Evolutionary conservation across 2,888 invertebrate species (phyloP).

Genomic region (Ormia ochracea): DNA sequence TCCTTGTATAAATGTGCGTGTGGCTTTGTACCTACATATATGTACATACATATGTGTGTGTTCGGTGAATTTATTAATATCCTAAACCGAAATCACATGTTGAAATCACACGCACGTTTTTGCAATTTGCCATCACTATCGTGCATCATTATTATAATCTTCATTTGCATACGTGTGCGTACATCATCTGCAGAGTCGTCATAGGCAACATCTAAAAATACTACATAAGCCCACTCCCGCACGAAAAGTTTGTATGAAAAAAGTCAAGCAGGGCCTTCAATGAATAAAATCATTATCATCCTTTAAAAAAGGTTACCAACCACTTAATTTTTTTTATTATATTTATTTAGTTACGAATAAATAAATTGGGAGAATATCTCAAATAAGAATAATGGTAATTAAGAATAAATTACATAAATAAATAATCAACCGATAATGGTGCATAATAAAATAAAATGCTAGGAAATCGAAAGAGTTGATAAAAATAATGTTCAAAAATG

Average conservation of each 20-base stretch:
- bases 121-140: background rate
- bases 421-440: too few relatives aligned
- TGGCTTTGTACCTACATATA: background rate
- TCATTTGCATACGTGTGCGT: background rate
- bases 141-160: background rate
- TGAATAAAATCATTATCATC: too few relatives aligned
- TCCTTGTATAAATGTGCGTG: background rate
- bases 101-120: conserved; percentile 51
- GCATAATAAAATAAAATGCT: too few relatives aligned
- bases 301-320: too few relatives aligned
- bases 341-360: too few relatives aligned
- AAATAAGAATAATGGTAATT: too few relatives aligned
- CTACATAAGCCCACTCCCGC: background rate
- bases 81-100: conserved; percentile 53
- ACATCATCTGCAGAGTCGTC: background rate
- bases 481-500: too few relatives aligned
- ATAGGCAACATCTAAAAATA: conserved; percentile 12
- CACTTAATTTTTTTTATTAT: too few relatives aligned
- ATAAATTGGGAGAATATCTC: too few relatives aligned
- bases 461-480: too few relatives aligned
- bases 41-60: background rate
- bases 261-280: background rate
- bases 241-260: background rate
- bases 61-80: background rate
- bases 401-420: too few relatives aligned